Conservation (phyloP, 2,888 invertebrate genomes). For the Drosophila atroscutellata region DNA sequence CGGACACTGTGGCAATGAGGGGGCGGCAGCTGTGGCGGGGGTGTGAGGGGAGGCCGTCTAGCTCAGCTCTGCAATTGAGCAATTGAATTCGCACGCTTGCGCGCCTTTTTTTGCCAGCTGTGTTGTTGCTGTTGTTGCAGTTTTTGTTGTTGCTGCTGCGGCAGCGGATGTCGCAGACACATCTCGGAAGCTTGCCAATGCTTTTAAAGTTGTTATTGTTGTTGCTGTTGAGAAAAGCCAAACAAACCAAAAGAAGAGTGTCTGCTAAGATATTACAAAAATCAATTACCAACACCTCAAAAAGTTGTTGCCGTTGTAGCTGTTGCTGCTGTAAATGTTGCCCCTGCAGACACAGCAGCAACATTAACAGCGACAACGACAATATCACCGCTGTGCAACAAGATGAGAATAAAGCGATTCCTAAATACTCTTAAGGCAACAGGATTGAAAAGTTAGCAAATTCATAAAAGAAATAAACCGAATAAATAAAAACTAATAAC, state of each 20-base stretch:
- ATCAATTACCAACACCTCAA: slow-evolving; percentile 81
- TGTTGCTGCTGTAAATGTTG: slow-evolving; percentile 59
- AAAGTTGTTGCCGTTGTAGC: slow-evolving; percentile 64
- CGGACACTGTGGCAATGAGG: slow-evolving; percentile 11
- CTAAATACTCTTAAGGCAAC: slow-evolving; percentile 19
- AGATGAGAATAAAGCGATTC: slow-evolving; percentile 1
- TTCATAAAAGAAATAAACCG: background rate
- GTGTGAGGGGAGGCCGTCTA: slow-evolving; percentile 25
- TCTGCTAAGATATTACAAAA: slow-evolving; percentile 77
- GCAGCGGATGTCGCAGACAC: slow-evolving; percentile 75
- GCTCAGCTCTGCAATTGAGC: slow-evolving; percentile 70
- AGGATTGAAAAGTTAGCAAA: background rate
- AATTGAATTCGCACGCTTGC: slow-evolving; percentile 81
- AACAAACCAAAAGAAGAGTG: slow-evolving; percentile 66
- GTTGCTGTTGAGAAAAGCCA: slow-evolving; percentile 61
- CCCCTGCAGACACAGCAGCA: slow-evolving; percentile 51
- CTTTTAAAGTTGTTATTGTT: slow-evolving; percentile 42
- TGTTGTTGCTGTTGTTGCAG: slow-evolving; percentile 33
- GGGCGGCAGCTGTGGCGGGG: slow-evolving; percentile 12
- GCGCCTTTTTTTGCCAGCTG: slow-evolving; percentile 67
- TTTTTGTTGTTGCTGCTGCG: slow-evolving; percentile 40
- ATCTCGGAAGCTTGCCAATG: slow-evolving; percentile 72
- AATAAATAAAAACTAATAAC: background rate
- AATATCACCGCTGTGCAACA: slow-evolving; percentile 43
- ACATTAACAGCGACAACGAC: slow-evolving; percentile 51